A percentile compares a stretch with the other conserved stretches of the same genome.
Evolutionary conservation across 30 jellyfish, hydroid and myxozoan species (phyloP).

Genomic region (Aurelia aurita complex sp. Pacific): DNA sequence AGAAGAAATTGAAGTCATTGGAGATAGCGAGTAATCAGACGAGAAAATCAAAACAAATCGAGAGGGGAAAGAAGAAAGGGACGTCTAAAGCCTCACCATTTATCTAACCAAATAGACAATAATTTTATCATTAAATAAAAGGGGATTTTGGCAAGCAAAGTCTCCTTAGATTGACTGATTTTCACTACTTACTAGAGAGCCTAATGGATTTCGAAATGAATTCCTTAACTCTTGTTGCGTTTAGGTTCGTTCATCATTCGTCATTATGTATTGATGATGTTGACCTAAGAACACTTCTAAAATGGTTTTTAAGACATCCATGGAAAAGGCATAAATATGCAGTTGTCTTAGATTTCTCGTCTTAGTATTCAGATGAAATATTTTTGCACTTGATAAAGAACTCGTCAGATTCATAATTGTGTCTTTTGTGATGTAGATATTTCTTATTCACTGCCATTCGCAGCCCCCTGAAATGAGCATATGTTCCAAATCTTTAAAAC

Average conservation of each 20-base stretch:
- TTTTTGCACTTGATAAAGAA: constrained; percentile 3
- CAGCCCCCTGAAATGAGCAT: too few species aligned
- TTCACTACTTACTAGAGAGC: too few species aligned
- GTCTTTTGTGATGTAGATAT: too few species aligned
- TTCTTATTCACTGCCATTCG: too few species aligned
- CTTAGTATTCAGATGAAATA: not conserved
- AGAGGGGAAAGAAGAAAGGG: constrained; percentile 11
- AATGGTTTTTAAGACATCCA: constrained; percentile 83
- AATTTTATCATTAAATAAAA: too few species aligned
- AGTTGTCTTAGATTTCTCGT: not conserved
- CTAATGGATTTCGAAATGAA: too few species aligned
- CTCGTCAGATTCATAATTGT: too few species aligned
- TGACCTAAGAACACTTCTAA: constrained; percentile 37
- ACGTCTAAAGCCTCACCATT: constrained; percentile 48
- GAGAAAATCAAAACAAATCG: not conserved
- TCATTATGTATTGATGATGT: constrained; percentile 50
- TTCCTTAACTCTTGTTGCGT: too few species aligned
- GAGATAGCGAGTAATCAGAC: constrained; percentile 66
- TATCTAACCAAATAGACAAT: not conserved
- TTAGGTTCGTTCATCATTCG: too few species aligned
- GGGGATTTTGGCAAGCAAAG: too few species aligned
- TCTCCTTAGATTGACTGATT: too few species aligned
- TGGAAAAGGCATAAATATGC: constrained; percentile 70
- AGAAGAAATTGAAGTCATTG: constrained; percentile 88
- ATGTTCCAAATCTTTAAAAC: too few species aligned